A percentile compares a stretch with the other conserved stretches of the same genome.
Conservation (phyloP, 2,113 vertebrate genomes). For the Recurvirostra avosetta region DNA sequence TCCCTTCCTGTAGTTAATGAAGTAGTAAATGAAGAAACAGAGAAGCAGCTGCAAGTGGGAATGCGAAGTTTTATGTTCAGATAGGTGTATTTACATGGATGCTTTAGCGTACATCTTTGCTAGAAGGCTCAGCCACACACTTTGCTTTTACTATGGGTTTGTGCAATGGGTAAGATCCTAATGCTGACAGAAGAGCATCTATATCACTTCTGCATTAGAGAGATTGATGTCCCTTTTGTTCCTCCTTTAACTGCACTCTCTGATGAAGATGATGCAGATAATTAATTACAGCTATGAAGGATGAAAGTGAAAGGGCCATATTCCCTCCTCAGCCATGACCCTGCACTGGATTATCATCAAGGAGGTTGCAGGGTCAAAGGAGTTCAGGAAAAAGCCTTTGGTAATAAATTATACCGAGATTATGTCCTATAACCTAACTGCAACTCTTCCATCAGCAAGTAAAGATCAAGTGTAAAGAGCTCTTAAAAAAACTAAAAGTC, state of each 20-base stretch:
- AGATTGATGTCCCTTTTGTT: constrained; percentile 14
- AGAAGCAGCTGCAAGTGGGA: neutral
- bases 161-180: neutral
- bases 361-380: neutral
- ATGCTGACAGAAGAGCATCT: neutral
- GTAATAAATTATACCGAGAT: constrained; percentile 37
- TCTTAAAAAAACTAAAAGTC: neutral
- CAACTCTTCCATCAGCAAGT: neutral
- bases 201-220: constrained; percentile 9
- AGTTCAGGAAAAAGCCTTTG: constrained; percentile 1
- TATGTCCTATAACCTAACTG: neutral
- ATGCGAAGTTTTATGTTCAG: neutral
- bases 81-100: neutral
- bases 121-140: neutral
- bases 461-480: neutral
- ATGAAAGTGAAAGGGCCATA: neutral
- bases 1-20: neutral
- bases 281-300: constrained; percentile 45
- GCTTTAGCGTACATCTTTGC: neutral
- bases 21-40: neutral
- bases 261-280: constrained; percentile 1
- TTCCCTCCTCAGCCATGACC: neutral
- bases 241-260: neutral
- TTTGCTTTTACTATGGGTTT: neutral
- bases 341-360: neutral